Conservation (phyloP, 2,888 invertebrate genomes). For the Scelioninae gen. 2 region DNA sequence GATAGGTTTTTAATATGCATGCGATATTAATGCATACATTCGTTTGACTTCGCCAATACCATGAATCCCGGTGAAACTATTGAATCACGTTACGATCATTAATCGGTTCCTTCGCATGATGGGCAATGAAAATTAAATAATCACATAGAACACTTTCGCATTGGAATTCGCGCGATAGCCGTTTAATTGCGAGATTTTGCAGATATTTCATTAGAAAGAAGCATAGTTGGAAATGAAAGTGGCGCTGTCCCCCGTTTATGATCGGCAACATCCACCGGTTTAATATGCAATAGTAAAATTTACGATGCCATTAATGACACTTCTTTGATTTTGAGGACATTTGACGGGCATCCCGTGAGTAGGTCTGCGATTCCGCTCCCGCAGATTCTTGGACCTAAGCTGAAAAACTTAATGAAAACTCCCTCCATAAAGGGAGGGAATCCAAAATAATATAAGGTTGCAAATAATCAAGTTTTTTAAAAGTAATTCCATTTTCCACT, state of each 20-base stretch:
- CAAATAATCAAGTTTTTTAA: too few relatives aligned
- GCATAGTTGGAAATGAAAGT: conserved; percentile 44
- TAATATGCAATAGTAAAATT: conserved; percentile 37
- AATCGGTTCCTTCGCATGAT: conserved; percentile 28
- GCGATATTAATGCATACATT: not conserved
- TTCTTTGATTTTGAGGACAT: conserved; percentile 21
- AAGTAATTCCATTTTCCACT: too few relatives aligned
- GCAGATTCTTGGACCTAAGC: too few relatives aligned
- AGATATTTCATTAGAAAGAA: conserved; percentile 36
- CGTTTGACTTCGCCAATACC: conserved; percentile 28
- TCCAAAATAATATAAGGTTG: too few relatives aligned
- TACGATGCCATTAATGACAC: conserved; percentile 22
- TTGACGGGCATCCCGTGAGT: too few relatives aligned
- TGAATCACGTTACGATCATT: conserved; percentile 23
- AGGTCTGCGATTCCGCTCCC: too few relatives aligned
- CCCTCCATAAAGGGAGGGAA: too few relatives aligned
- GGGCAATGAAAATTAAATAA: conserved; percentile 36
- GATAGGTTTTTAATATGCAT: not conserved
- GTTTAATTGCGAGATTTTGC: conserved; percentile 32
- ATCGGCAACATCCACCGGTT: conserved; percentile 22
- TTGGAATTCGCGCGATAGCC: conserved; percentile 22
- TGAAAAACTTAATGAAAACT: too few relatives aligned
- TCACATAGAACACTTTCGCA: conserved; percentile 34
- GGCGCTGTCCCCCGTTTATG: conserved; percentile 35
- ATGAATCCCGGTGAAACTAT: conserved; percentile 31